These are phyloP conservation scores for Reinhardtius hippoglossoides DNA, from an alignment of 2,113 vertebrate genomes.

Conservation along the genomic window DNA sequence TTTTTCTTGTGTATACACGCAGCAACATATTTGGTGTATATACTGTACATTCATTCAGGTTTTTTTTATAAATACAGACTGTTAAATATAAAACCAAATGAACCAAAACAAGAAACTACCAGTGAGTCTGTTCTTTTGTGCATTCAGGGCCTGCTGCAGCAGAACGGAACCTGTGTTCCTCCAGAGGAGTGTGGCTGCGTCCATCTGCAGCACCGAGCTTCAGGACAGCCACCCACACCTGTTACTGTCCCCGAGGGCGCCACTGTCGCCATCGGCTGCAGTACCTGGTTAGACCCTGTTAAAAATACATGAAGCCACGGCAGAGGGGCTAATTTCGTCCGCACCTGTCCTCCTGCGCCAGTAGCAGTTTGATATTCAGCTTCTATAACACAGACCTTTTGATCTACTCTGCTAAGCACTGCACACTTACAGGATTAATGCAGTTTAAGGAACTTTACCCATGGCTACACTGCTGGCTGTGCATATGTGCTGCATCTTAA, in stretches of 20 bases:
- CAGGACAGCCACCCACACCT: slow-evolving; percentile 58
- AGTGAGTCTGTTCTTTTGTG: background rate
- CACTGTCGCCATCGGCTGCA: slow-evolving; percentile 83
- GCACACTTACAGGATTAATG: background rate
- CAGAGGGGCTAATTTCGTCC: background rate
- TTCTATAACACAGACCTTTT: background rate
- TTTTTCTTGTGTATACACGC: no score
- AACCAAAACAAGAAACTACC: background rate
- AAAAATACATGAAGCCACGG: slow-evolving; percentile 22
- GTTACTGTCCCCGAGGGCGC: slow-evolving; percentile 77
- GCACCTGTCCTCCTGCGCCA: no score
- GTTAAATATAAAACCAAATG: background rate
- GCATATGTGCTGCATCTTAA: background rate
- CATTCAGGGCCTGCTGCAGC: slow-evolving; percentile 86
- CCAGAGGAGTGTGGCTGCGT: slow-evolving; percentile 83
- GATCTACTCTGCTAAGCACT: background rate
- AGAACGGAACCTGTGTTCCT: slow-evolving; percentile 82
- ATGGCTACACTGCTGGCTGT: background rate
- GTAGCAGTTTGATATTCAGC: background rate
- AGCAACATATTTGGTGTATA: no score
- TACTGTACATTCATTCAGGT: no score
- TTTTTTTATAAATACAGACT: no score
- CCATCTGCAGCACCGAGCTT: slow-evolving; percentile 64
- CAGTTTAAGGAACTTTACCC: background rate
- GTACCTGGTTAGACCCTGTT: slow-evolving; percentile 85